Evolutionary conservation across 2,888 invertebrate species (phyloP).

Genomic region (Cyrtodaria siliqua): DNA sequence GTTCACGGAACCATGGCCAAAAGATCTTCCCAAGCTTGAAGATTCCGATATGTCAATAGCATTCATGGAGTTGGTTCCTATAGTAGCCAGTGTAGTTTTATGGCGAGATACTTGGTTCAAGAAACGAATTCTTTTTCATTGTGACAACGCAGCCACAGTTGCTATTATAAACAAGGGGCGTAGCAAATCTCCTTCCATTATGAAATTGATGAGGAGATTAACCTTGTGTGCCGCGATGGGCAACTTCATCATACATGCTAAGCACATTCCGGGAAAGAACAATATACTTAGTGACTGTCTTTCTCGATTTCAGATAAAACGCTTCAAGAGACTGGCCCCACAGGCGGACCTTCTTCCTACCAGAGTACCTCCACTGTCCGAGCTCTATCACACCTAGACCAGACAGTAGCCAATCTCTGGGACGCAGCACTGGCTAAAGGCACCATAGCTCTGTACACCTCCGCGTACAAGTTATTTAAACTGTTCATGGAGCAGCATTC

Average conservation of each 20-base stretch:
- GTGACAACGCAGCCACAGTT: conserved; percentile 34
- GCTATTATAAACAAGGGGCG: conserved; percentile 32
- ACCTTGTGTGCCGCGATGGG: neutral
- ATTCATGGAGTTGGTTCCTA: conserved; percentile 32
- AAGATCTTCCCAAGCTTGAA: neutral
- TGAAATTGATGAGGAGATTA: conserved; percentile 32
- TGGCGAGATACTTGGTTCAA: conserved; percentile 33
- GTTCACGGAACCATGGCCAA: conserved; percentile 45
- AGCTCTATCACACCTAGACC: neutral
- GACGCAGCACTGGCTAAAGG: neutral
- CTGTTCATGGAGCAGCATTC: neutral
- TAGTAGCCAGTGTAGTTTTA: conserved; percentile 18
- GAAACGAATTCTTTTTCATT: conserved; percentile 31
- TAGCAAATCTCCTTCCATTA: conserved; percentile 26
- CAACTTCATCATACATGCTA: conserved; percentile 1
- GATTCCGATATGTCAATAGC: neutral
- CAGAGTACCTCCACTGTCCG: too few species aligned
- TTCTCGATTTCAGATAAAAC: conserved; percentile 46
- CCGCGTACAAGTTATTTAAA: neutral
- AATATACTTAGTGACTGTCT: conserved; percentile 38
- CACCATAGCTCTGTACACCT: neutral
- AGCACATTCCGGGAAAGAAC: conserved; percentile 17
- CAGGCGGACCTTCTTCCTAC: conserved; percentile 8
- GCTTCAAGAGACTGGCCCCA: conserved; percentile 26
- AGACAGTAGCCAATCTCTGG: neutral